Base-by-base conservation (phyloP, 2,888 invertebrate species). In the Altica lythri region DNA sequence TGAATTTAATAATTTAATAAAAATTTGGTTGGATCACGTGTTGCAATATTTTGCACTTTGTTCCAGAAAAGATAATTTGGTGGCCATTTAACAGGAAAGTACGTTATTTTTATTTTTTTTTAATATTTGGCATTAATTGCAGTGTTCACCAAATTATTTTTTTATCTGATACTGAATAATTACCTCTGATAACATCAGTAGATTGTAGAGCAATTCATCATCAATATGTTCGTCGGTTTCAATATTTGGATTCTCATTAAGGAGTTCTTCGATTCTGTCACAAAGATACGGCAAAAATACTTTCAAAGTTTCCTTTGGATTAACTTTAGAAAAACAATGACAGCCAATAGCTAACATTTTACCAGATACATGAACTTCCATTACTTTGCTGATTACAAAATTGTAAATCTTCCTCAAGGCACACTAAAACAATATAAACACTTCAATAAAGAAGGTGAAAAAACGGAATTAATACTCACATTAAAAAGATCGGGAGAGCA, bases 291-390 rank as follows among this genome's bases (percentile, higher is more conserved):
- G 90, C 49, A 94, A 68, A 65, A 94, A 84, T 9, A 85, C 79
- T 53, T 86, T 84, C 53, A 91, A 71, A 0, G 90, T 87, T 44
- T 86, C 80, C 50, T 83, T 82, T 0, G 91, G 82, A 67, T 90
- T 84, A 0, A 86, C 83, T 66, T 80, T 78, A 1, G 83, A 79
- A 69, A 88, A 87, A 6, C 81, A 79, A 51, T 85, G 82, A 56
- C 90, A 83, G 54, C 94, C 76, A 6, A 86, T 83, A 0, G 89
- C 90, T 1, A 90, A 84, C 72, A 91, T 83, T 70, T 86, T 86
- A 0, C 93, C 94, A 0, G 92, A 88, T 0, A 94, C 89, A 66
- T 86, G 86, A 0, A 88, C 86, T 73, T 95, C 95, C 63, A 91
- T 83, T n/a, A 91, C 86, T 18, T 86, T 83, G 46, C 84, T 84